Evolutionary conservation across 2,797 vertebrate species (phyloP), one percentile per base, ranked within the genome.

Genomic region (Neosalanx taihuensis): DNA sequence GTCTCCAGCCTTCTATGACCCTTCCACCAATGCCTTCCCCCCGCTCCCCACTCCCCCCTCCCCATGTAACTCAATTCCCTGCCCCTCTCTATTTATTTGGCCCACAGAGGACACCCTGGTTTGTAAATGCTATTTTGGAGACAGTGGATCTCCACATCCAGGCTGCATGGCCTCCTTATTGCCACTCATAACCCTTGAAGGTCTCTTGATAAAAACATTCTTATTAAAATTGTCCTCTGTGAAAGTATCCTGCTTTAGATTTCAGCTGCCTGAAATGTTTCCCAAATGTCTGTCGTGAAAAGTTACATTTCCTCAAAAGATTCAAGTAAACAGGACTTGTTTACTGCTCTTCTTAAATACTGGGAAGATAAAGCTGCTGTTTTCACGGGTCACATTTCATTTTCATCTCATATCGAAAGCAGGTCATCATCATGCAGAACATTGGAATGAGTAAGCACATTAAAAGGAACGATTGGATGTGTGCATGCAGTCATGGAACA

Each of bases 71-170:
- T 17, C 68, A 63, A 33, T 30, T 12, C 61, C 26, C 61, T 5
- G 5, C 37, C 23, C 23, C 57, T 62, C 23, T 37, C n/a, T 68
- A 51, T 67, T 67, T 67, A 17, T 67, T 5, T 57, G 30, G 30
- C 23, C 57, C 26, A 23, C 68, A 73, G 37, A 46, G 31, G 63
- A 62, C 57, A 46, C 72, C 51, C 73, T 41, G 68, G 64, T 69
- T 75, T 78, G 73, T 73, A 80, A 74, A 80, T 51, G 57, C 56
- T 80, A 80, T 76, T 80, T 77, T 57, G 20, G 41, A 13, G 4
- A 23, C 23, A 23, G 58, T 67, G 64, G 23, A 46, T 29, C 29
- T 67, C 71, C 67, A n/a, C 37, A 57, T 67, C 57, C 71, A 80
- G 56, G 0, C 41, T 56, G 68, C 72, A 64, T 63, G 74, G 26